Evolutionary conservation across 2,797 vertebrate species (phyloP).

Genomic region (Pseudopleuronectes americanus): DNA sequence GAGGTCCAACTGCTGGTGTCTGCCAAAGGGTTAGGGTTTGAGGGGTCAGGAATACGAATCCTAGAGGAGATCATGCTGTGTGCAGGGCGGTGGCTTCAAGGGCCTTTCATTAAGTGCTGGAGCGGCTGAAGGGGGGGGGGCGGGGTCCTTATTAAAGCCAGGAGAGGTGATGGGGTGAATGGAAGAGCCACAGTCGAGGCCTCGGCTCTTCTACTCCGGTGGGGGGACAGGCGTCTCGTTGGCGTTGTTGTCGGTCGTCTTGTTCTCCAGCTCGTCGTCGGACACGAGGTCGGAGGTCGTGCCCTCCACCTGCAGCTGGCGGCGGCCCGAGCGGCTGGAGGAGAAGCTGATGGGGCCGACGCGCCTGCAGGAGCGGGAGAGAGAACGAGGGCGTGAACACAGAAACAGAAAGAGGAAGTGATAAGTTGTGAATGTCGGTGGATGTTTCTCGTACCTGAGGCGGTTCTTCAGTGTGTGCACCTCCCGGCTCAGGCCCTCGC

Average conservation of each 20-base stretch:
- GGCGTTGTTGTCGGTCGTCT: slow-evolving; percentile 89
- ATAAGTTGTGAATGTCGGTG: not conserved
- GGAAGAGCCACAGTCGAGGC: slow-evolving; percentile 47
- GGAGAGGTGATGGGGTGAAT: not conserved
- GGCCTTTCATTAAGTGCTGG: not conserved
- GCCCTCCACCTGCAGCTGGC: slow-evolving; percentile 93
- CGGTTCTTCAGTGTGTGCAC: slow-evolving; percentile 97
- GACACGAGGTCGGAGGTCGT: slow-evolving; percentile 87
- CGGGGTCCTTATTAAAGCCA: slow-evolving; percentile 17
- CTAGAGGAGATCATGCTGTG: slow-evolving; percentile 54
- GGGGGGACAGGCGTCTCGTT: slow-evolving; percentile 87
- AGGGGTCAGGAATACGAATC: slow-evolving; percentile 4
- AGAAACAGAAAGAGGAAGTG: too few species aligned
- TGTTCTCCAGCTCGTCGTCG: slow-evolving; percentile 93
- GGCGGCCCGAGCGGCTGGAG: slow-evolving; percentile 90
- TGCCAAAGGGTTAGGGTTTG: slow-evolving; percentile 24
- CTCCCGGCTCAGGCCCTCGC: slow-evolving; percentile 93
- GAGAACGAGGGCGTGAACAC: not conserved
- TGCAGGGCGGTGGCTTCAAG: slow-evolving; percentile 48
- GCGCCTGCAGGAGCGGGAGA: slow-evolving; percentile 75
- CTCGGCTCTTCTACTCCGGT: slow-evolving; percentile 87
- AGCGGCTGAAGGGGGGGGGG: slow-evolving; percentile 6
- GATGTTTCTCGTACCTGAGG: slow-evolving; percentile 84
- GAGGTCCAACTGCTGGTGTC: slow-evolving; percentile 69
- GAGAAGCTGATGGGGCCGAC: slow-evolving; percentile 93